Evolutionary conservation across 2,797 vertebrate species (phyloP).

Genomic region (Coendou prehensilis): DNA sequence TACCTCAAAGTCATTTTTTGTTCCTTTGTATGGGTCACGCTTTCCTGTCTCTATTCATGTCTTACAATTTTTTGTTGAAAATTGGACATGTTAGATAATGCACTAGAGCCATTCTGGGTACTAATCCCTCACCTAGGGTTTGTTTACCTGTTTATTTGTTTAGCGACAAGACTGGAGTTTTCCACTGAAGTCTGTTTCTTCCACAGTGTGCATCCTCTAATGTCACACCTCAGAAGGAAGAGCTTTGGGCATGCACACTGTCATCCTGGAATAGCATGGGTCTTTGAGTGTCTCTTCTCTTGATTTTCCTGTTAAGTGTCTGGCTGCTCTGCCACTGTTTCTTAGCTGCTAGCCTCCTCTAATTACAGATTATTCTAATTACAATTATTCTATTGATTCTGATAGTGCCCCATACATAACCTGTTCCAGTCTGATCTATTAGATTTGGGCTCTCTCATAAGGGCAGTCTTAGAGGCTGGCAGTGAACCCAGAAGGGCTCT

Average conservation of each 20-base stretch:
- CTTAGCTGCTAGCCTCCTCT: neutral
- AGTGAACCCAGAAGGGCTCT: neutral
- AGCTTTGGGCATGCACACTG: neutral
- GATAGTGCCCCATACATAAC: slow-evolving; percentile 8
- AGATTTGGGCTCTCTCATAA: slow-evolving; percentile 6
- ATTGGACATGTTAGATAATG: slow-evolving; percentile 12
- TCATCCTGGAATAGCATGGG: neutral
- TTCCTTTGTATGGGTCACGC: neutral
- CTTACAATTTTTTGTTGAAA: slow-evolving; percentile 10
- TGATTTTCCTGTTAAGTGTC: slow-evolving; percentile 27
- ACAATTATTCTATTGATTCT: slow-evolving; percentile 49
- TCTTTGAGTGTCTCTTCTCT: slow-evolving; percentile 17
- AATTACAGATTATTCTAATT: slow-evolving; percentile 19
- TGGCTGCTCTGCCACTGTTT: neutral
- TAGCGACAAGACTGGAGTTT: neutral
- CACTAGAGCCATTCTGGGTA: neutral
- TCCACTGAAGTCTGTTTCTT: neutral
- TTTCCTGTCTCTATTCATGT: slow-evolving; percentile 26
- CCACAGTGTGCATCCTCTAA: neutral
- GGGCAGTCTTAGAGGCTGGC: neutral
- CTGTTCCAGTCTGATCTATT: slow-evolving; percentile 42
- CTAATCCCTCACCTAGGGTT: neutral
- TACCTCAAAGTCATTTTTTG: neutral
- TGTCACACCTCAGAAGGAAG: neutral
- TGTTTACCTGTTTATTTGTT: slow-evolving; percentile 24